Evolutionary conservation across 2,113 vertebrate species (phyloP), one percentile per base, ranked within the genome.

Genomic region (Collichthys lucidus): DNA sequence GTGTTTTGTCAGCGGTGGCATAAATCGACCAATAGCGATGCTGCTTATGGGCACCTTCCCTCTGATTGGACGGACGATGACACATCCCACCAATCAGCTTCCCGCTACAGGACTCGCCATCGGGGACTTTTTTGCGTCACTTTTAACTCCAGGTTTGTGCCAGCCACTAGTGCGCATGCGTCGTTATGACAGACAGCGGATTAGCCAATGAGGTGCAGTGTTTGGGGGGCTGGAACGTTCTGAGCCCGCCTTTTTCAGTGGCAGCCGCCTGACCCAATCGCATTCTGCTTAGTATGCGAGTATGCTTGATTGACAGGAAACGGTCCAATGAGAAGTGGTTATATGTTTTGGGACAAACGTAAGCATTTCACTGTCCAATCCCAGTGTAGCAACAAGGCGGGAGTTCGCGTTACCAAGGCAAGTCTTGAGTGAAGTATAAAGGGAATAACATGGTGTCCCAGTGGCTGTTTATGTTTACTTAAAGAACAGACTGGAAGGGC

Each of bases 381-480:
- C 49, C 10, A n/a, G 87, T 83, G 80, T 90, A 77, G 92, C 87
- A 84, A 94, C 88, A 56, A 92, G 93, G 93, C 86, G 94, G 95
- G 92, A 31, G 26, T 57, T 67, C 42, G 29, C 81, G 93, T 95
- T 93, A 91, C 95, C 73, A 95, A 92, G 93, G 89, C 93, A 85
- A 85, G 88, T 73, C 84, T 79, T 53, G 82, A 85, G 86, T 87
- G 56, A 91, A 85, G 85, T 92, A 95, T 94, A 94, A 94, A 94
- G 90, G 83, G 86, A 94, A 94, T 91, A 95, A 91, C 92, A 94
- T 95, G 93, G 94, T 89, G 85, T 88, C 89, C 85, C 92, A 88
- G 89, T 85, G 93, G 93, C 89, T 91, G 92, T 90, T 91, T 89
- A 85, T 95, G 94, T 95, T 95, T 95, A 94, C 92, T 86, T 89